Conservation (phyloP, 2,797 vertebrate genomes). For the Cyprinella venusta region DNA sequence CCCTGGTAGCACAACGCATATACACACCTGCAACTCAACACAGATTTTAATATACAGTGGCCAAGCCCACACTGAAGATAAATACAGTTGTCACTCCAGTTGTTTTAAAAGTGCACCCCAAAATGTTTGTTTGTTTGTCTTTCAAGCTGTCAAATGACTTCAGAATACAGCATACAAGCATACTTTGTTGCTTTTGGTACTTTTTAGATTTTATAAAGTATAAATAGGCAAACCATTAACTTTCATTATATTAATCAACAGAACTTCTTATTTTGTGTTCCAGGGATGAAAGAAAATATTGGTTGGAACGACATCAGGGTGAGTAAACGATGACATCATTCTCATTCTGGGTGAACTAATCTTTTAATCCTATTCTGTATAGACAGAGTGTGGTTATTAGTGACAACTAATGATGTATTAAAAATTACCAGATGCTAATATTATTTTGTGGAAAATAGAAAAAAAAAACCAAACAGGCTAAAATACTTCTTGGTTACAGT, state of each 20-base stretch:
- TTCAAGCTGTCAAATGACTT: background rate
- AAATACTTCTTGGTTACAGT: conserved; percentile 1
- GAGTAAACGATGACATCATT: background rate
- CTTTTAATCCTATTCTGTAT: conserved; percentile 28
- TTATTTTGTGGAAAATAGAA: background rate
- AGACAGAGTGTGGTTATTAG: background rate
- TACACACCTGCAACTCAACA: conserved; percentile 23
- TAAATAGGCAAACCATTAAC: background rate
- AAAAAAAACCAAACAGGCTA: background rate
- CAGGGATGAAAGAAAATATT: background rate
- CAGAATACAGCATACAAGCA: background rate
- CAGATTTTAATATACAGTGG: background rate
- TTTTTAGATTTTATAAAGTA: background rate
- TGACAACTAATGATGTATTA: background rate
- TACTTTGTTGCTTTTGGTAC: background rate
- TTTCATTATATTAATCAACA: background rate
- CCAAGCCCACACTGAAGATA: conserved; percentile 13
- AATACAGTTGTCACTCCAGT: background rate
- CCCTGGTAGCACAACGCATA: conserved; percentile 30
- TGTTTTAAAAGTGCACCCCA: background rate
- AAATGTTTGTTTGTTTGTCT: background rate
- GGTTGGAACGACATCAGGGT: background rate
- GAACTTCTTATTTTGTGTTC: background rate
- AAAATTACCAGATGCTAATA: background rate
- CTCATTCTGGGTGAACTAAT: background rate